These are phyloP conservation scores for Dioctria rufipes DNA, from an alignment of 2,888 invertebrate species.

Conservation along the genomic window DNA sequence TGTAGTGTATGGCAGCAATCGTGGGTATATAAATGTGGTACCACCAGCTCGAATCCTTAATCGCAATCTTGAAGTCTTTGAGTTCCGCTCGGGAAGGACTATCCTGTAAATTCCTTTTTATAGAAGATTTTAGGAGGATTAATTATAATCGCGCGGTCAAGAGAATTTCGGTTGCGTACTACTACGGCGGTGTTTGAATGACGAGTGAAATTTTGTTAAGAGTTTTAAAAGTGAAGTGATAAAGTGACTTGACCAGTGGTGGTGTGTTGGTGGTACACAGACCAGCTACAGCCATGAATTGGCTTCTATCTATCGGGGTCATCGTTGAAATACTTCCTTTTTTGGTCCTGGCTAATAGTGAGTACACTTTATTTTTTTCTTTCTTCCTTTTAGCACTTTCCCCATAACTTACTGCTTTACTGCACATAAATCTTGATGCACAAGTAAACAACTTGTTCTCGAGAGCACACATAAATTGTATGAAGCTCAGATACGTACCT, in stretches of 20 bases:
- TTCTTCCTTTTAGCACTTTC: not conserved
- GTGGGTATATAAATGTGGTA: constrained; percentile 35
- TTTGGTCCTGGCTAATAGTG: constrained; percentile 54
- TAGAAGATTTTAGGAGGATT: not conserved
- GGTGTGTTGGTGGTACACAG: no score
- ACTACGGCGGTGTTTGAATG: not conserved
- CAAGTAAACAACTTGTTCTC: not conserved
- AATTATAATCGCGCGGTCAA: not conserved
- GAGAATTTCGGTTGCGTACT: not conserved
- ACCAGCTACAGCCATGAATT: constrained; percentile 52
- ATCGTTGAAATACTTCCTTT: constrained; percentile 55
- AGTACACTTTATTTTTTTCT: constrained; percentile 25
- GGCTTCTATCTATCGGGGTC: constrained; percentile 52
- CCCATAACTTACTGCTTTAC: not conserved
- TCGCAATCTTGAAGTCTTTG: constrained; percentile 37
- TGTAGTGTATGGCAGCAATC: not conserved
- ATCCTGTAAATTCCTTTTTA: not conserved
- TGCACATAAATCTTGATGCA: not conserved
- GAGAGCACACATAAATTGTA: not conserved
- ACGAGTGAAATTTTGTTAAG: constrained; percentile 1
- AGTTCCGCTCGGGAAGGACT: constrained; percentile 22
- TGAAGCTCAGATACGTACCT: constrained; percentile 4
- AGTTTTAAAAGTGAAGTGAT: constrained; percentile 1
- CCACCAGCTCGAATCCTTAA: constrained; percentile 37
- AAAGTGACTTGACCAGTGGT: not conserved